Evolutionary conservation across 2,888 invertebrate genomes (phyloP), one percentile per base, ranked within the genome.

Genomic region (Synergus umbraculus): DNA sequence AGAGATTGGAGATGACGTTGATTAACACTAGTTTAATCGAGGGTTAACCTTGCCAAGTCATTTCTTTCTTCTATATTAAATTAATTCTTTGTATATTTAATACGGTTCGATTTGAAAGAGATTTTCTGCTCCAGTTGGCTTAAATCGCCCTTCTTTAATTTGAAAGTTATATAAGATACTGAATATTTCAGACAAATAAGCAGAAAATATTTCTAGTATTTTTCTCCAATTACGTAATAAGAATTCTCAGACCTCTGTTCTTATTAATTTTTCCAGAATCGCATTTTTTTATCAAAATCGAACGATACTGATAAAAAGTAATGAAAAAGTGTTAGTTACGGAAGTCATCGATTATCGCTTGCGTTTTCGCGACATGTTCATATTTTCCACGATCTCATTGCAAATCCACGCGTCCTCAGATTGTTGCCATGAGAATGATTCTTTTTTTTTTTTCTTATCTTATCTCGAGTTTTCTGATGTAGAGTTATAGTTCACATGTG

Each of bases 351-450:
- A 73, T 73, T 73, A 54, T 73, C 73, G 54, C 54, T 58, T 58
- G 15, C 73, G 37, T 73, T 81, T 79, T 82, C 82, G 78, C 80
- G 82, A 82, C 82, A 82, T 76, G 64, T 65, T 63, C 63, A 69
- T 81, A 58, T 84, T 83, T 81, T 82, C 84, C 81, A 82, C 82
- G 82, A 84, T 82, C 81, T 80, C 79, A 77, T 83, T 83, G 86
- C 85, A 88, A 89, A 89, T 88, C 87, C 84, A 78, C 85, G 81
- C 84, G 89, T 89, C 86, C 90, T 88, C 86, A 90, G 90, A 89
- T 91, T 91, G 90, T 91, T 91, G 87, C 91, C 90, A 90, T 91
- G 91, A 88, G 91, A 89, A 88, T 88, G 86, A 85, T 87, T 84
- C 87, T 88, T 89, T 88, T 86, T 89, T 88, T 86, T 84, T 83